Base-by-base conservation (phyloP, 2,888 invertebrate genomes). In the Diploptera punctata region DNA sequence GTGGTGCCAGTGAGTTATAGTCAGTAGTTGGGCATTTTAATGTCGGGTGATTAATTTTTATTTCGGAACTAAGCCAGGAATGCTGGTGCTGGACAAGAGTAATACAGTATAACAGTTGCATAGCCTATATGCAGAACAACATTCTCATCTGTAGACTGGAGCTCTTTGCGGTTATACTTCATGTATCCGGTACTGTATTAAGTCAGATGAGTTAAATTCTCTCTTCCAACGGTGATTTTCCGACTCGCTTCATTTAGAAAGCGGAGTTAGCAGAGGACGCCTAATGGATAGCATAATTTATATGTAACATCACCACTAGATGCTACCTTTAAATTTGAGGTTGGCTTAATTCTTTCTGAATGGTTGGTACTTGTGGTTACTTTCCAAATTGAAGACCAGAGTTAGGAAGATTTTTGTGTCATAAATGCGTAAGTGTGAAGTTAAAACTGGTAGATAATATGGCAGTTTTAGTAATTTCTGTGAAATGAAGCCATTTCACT, bases 161-260 rank as follows among this genome's bases (percentile, higher is more conserved):
- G n/a, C 47, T n/a, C 47, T 47, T n/a, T 47, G 47, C n/a, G 47
- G 47, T n/a, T 47, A 4, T 47, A 47, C 47, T 47, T 47, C 47
- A 47, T 47, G 47, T 47, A n/a, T n/a, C n/a, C n/a, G n/a, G n/a
- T n/a, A n/a, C n/a, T n/a, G 47, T 47, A 47, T 47, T 47, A 47
- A 47, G 47, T 7, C 13, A 13, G 57, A 16, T 57, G n/a, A 21
- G 5, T 19, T 31, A 57, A 13, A 26, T 57, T 29, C 4, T 57
- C 9, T 31, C 29, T 1, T 57, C 4, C 57, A 16, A 57, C 26
- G 65, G 44, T 65, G 47, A 47, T 65, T 65, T 65, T 65, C 65
- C 65, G 47, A 47, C n/a, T 29, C 44, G 29, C 44, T 65, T 65
- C 38, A 65, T 65, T 47, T 47, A 44, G 29, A 47, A 65, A 65